Percentiles rank a stretch among this genome's conserved stretches.
These are phyloP conservation scores for Arrhamphus sclerolepis DNA, from an alignment of 2,797 vertebrate species.

Conservation along the genomic window DNA sequence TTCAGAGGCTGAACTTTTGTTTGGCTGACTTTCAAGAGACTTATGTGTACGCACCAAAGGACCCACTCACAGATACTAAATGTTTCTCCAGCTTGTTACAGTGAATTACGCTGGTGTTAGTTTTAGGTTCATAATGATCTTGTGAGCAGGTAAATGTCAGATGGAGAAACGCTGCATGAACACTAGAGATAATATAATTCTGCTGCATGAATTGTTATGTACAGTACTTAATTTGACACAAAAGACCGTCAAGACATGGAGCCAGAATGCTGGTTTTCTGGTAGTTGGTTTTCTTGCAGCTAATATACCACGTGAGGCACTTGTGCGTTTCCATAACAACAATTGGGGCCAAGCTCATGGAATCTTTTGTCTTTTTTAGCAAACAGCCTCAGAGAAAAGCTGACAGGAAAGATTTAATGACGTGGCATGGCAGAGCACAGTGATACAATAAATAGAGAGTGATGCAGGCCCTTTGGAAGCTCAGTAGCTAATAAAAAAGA, in stretches of 20 bases:
- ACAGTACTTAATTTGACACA: background rate
- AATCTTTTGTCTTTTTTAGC: conserved; percentile 64
- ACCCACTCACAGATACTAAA: conserved; percentile 9
- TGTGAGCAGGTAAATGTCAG: background rate
- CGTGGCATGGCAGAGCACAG: conserved; percentile 28
- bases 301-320: conserved; percentile 50
- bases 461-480: conserved; percentile 21
- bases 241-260: background rate
- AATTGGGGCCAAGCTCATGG: conserved; percentile 49
- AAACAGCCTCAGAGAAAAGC: conserved; percentile 46
- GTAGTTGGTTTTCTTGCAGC: conserved; percentile 23
- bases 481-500: background rate
- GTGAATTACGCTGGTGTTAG: no score
- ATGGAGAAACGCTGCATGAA: background rate
- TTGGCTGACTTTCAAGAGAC: conserved; percentile 45
- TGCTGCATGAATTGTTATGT: conserved; percentile 4
- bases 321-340: conserved; percentile 73
- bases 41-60: conserved; percentile 38
- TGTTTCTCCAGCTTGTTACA: background rate
- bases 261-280: conserved; percentile 16
- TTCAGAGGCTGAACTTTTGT: conserved; percentile 61
- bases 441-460: conserved; percentile 46
- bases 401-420: conserved; percentile 66
- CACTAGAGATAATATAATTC: background rate
- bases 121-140: background rate